Evolutionary conservation across 2,797 vertebrate species (phyloP), one percentile per base, ranked within the genome.

Genomic region (Poecilia wingei): DNA sequence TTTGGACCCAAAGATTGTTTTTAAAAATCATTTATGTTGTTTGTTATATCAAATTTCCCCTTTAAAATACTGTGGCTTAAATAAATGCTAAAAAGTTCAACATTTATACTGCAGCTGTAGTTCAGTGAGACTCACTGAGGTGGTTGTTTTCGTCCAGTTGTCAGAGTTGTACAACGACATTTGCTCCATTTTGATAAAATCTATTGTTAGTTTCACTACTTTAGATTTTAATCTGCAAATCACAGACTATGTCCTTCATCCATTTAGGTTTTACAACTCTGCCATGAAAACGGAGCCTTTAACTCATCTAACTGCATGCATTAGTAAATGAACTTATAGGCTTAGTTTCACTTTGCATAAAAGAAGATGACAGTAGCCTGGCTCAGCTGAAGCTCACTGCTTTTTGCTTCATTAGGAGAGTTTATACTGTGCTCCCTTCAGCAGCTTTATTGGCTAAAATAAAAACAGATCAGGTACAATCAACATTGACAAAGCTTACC

Each of bases 401-500:
- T 33, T 61, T 39, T 7, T 66, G 61, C 16, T 39, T 66, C 36
- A 66, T 33, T 61, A 61, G 6, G 59, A 18, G 59, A 61, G 6
- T 1, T 61, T 61, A 18, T 33, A 33, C 8, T 61, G 57, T 33
- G 28, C 14, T 61, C 28, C 31, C 2, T 36, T 33, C 31, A 61
- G 59, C 28, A 61, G 61, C 33, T 39, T 39, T 20, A 22, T 10
- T 66, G 33, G 3, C 3, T 61, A 16, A 61, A 61, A 61, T 61
- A 33, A 61, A 61, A 33, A 39, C 39, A 43, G 39, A 43, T 7
- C 22, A n/a, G 36, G 8, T 43, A 25, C 25, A 25, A 25, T 41
- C 12, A 43, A n/a, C 64, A 10, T 43, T 5, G 22, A 14, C 74
- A 75, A 25, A 14, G 25, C 71, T 31, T 8, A 72, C 86, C 86